These are phyloP conservation scores for Thrips palmi DNA, from an alignment of 1,140 invertebrate species.

Conservation along the genomic window DNA sequence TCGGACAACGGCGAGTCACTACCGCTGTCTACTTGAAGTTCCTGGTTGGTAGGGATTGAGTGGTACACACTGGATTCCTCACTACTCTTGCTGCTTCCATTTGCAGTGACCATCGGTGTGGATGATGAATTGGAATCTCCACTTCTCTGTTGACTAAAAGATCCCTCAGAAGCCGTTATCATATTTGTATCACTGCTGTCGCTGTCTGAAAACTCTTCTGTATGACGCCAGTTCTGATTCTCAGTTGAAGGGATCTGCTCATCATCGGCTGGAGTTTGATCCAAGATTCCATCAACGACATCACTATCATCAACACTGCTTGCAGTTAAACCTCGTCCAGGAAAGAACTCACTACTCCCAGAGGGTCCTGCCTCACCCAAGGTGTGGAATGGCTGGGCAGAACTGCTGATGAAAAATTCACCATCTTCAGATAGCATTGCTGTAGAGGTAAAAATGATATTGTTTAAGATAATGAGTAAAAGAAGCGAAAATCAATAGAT, in stretches of 20 bases:
- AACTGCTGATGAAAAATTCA: constrained; percentile 36
- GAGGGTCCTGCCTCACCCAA: constrained; percentile 32
- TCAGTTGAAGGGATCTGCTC: background rate
- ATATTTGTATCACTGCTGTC: constrained; percentile 3
- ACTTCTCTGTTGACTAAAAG: background rate
- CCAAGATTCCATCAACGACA: background rate
- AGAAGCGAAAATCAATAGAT: too few relatives aligned
- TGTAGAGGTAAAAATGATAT: too few relatives aligned
- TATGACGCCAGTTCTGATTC: background rate
- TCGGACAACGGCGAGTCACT: constrained; percentile 1
- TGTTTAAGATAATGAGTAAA: too few relatives aligned
- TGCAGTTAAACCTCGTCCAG: constrained; percentile 27
- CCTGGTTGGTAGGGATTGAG: too few relatives aligned
- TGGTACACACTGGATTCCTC: too few relatives aligned
- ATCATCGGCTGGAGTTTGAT: background rate
- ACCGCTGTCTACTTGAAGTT: background rate
- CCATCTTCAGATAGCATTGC: constrained; percentile 17
- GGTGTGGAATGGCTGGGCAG: constrained; percentile 48
- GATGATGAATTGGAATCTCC: background rate
- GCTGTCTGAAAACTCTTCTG: background rate
- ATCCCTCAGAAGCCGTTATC: constrained; percentile 6
- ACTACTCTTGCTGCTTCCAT: background rate
- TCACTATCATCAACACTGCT: constrained; percentile 1
- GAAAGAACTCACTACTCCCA: constrained; percentile 50
- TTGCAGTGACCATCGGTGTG: constrained; percentile 14